A percentile compares a stretch with the other conserved stretches of the same genome.
phyloP scores from a whole-genome alignment of 2,113 vertebrate genomes.

The Gymnocephalus cernua region DNA sequence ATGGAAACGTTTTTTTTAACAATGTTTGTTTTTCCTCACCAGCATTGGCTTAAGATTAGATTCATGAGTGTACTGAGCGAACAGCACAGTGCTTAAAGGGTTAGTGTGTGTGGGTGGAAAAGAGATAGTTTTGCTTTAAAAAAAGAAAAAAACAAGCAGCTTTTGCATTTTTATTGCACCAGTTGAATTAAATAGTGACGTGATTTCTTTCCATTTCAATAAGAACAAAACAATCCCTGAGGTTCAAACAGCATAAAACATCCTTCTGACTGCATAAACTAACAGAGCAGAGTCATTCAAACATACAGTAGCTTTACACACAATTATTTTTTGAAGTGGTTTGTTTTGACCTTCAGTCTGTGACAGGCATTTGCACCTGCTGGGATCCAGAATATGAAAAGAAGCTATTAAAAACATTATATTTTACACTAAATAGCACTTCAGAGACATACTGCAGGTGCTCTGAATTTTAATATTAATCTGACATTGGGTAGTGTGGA shows the following conservation, averaged over 20 bases:
- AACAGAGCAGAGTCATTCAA: background rate
- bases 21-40: slow-evolving; percentile 4
- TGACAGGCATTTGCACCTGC: background rate
- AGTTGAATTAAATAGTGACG: slow-evolving; percentile 29
- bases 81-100: slow-evolving; percentile 8
- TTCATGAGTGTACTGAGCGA: background rate
- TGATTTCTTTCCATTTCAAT: slow-evolving; percentile 19
- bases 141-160: background rate
- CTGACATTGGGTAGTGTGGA: slow-evolving; percentile 6
- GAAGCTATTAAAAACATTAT: background rate
- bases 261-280: background rate
- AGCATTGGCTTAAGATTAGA: slow-evolving; percentile 20
- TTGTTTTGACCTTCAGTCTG: slow-evolving; percentile 1
- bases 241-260: background rate
- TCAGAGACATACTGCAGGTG: slow-evolving; percentile 9
- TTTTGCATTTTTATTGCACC: slow-evolving; percentile 36
- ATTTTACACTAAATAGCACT: background rate
- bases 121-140: slow-evolving; percentile 23
- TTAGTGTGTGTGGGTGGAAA: slow-evolving; percentile 43
- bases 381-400: background rate
- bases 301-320: background rate
- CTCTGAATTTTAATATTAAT: slow-evolving; percentile 29
- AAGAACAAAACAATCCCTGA: slow-evolving; percentile 14
- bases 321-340: background rate
- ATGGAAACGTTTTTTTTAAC: too few species aligned